Base-by-base conservation (phyloP, 1,140 invertebrate species). In the Pristionchus pacificus region DNA sequence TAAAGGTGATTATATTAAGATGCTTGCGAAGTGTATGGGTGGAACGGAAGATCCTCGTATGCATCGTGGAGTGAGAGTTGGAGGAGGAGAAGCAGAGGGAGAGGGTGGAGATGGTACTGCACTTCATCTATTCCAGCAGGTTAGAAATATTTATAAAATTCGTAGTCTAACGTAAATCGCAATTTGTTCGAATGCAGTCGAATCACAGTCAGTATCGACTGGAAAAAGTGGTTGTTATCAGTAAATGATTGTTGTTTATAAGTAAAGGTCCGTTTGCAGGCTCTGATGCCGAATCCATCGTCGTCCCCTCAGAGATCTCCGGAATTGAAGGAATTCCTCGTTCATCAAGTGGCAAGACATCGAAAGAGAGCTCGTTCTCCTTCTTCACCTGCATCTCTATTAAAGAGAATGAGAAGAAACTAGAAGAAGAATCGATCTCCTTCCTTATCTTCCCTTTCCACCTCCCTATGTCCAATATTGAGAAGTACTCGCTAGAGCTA, bases 331-430 rank as follows among this genome's bases (percentile, higher is more conserved):
- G 74, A 60, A n/a, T 79, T 79, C 60, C 77, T 79, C 15, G 71
- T 71, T 38, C 32, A 61, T 71, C 75, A 80, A 60, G 67, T 82
- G 0, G 73, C 72, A 62, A 71, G 80, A 1, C 78, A 81, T 59
- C 68, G 80, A n/a, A 80, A 80, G 58, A 74, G 79, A n/a, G 57
- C 60, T 1, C 78, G 82, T 27, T 82, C 79, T 14, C 78, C 78
- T 19, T 49, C 38, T 10, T 49, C 38, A 6, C 38, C 38, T 49
- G 6, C 38, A 49, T 49, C 38, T 49, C 38, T 49, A 10, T 6
- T 49, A 10, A 49, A 49, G 38, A 49, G 38, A 49, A 49, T 49
- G 38, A 49, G 38, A 49, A 49, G 38, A n/a, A n/a, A n/a, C n/a
- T n/a, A n/a, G n/a, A n/a, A n/a, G n/a, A n/a, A n/a, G n/a, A n/a